These are phyloP conservation scores for Ataeniobius toweri DNA, from an alignment of 2,797 vertebrate genomes.

Conservation along the genomic window DNA sequence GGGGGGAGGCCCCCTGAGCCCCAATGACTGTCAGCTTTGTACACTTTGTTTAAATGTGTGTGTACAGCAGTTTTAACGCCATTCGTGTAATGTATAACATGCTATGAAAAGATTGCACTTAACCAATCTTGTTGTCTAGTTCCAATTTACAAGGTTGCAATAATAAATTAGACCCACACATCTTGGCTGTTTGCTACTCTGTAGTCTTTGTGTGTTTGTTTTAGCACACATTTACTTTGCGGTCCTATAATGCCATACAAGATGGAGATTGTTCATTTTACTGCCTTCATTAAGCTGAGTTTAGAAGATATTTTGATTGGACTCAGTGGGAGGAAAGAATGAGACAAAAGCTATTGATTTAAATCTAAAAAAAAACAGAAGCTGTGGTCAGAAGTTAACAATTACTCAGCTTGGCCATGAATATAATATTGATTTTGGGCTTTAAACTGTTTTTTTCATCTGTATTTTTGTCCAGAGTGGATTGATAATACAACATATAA, in stretches of 20 bases:
- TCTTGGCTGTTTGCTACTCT: slow-evolving; percentile 2
- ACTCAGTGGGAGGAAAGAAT: slow-evolving; percentile 4
- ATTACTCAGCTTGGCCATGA: neutral
- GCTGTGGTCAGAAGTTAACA: neutral
- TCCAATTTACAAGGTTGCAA: slow-evolving; percentile 12
- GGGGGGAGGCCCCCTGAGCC: slow-evolving; percentile 37
- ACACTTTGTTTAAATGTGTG: slow-evolving; percentile 61
- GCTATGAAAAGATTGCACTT: slow-evolving; percentile 13
- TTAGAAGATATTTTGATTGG: slow-evolving; percentile 38
- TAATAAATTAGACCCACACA: slow-evolving; percentile 15
- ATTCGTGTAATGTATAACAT: slow-evolving; percentile 4
- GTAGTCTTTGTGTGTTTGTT: slow-evolving; percentile 16
- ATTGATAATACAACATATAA: neutral
- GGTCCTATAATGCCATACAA: slow-evolving; percentile 32
- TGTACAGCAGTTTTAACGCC: neutral
- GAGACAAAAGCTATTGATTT: slow-evolving; percentile 17
- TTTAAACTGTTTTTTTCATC: neutral
- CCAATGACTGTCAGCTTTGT: slow-evolving; percentile 55
- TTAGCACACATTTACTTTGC: slow-evolving; percentile 32
- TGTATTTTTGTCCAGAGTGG: neutral
- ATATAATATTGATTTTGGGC: neutral
- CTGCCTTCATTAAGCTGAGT: slow-evolving; percentile 26
- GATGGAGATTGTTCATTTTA: slow-evolving; percentile 40
- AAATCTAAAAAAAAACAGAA: slow-evolving; percentile 24
- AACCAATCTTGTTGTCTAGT: neutral